Base-by-base conservation (phyloP, 2,888 invertebrate genomes). In the Stenoptilia bipunctidactyla region DNA sequence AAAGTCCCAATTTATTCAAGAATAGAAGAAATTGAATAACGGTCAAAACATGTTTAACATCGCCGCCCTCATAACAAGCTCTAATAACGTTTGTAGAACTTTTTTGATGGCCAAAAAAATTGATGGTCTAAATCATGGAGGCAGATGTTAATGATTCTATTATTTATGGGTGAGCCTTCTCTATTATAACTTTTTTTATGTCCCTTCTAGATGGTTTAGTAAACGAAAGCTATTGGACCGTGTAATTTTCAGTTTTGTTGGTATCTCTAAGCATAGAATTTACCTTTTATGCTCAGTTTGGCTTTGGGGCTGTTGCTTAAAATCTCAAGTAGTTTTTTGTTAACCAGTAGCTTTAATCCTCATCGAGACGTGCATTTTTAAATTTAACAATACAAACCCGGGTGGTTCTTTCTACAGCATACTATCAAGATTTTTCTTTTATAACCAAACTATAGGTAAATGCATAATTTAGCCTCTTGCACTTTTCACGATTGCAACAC, bases 91-190 rank as follows among this genome's bases (percentile, higher is more conserved):
- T 51, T 43, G 49, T 52, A 50, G 43, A 53, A 52, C 52, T 59
- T 61, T 67, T 66, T 20, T n/a, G n/a, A 2, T 14, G 12, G 15
- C 25, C 10, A 56, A 75, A 71, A 70, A 79, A 79, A 69, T 60
- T 68, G 69, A 73, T 73, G 70, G 58, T 60, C 63, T 59, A 64
- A 72, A 67, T 75, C 71, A 71, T 72, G 68, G 61, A 55, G 73
- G 74, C 82, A 82, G 80, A 79, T 82, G 82, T 70, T 82, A 82
- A 82, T 82, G 79, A 80, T 80, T 76, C 75, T 76, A 79, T 82
- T 82, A 82, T 80, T 82, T 82, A 82, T 80, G 76, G 60, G 55
- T 56, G 59, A 56, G 58, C 56, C 61, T 65, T 51, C 53, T 61
- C 68, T 66, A 66, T 69, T 69, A 68, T 61, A 56, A 51, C 44